Conservation (phyloP, 23 tunicate genomes). For the Clavelina lepadiformis region DNA sequence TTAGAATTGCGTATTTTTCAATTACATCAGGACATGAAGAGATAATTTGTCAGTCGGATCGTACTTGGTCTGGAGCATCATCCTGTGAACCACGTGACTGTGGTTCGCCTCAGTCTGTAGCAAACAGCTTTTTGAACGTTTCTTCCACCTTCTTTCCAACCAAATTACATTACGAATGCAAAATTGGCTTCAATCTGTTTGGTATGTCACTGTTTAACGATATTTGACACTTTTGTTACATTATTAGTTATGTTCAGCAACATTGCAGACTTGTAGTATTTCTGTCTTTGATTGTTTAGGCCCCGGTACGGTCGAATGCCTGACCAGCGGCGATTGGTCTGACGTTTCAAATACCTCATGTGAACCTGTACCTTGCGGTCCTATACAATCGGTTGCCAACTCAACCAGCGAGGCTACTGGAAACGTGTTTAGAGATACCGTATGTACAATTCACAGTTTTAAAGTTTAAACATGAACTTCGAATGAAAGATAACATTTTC, state of each 20-base stretch:
- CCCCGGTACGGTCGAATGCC: conserved; percentile 28
- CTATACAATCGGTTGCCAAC: conserved; percentile 18
- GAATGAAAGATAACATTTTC: neutral
- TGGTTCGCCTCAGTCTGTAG: conserved; percentile 41
- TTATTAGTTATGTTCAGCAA: neutral
- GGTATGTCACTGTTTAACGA: conserved; percentile 13
- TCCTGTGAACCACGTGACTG: conserved; percentile 67
- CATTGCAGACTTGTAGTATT: neutral
- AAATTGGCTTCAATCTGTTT: conserved; percentile 34
- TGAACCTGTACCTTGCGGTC: conserved; percentile 56
- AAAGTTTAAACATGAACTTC: neutral
- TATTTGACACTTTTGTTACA: neutral
- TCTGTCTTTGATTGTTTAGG: conserved; percentile 18
- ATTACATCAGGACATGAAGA: neutral
- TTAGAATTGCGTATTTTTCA: neutral
- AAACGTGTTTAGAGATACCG: conserved; percentile 34
- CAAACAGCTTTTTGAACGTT: conserved; percentile 17
- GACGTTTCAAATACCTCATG: conserved; percentile 31
- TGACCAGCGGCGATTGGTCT: conserved; percentile 54
- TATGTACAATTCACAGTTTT: conserved; percentile 9
- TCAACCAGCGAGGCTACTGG: conserved; percentile 24
- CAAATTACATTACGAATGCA: conserved; percentile 33
- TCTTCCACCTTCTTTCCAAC: conserved; percentile 63
- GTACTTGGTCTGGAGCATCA: conserved; percentile 53
- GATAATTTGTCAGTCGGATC: conserved; percentile 42